Evolutionary conservation across 2,797 vertebrate species (phyloP), one percentile per base, ranked within the genome.

Genomic region (Acanthopagrus latus): DNA sequence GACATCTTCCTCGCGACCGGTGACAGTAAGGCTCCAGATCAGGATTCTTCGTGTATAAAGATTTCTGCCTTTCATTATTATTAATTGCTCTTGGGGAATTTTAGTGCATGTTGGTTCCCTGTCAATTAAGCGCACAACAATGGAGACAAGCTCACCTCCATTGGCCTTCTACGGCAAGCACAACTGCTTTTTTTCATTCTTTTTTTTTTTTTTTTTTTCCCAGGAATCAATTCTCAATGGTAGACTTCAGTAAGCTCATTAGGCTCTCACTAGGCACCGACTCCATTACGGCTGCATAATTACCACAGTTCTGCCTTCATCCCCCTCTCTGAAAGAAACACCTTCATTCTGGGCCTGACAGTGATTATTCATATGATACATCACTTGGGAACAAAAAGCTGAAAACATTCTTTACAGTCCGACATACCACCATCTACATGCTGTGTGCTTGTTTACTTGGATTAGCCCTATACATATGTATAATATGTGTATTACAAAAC

Each of bases 201-300:
- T 70, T 70, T 75, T 71, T 82, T 74, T 63, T 82, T 74, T 63
- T 59, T 74, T 68, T 65, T 87, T 78, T 62, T 38, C 81, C 74
- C 86, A 82, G 82, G 88, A 95, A 95, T 94, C 94, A 94, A 94
- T 94, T 94, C 95, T 95, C 94, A 89, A 90, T 89, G 91, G 94
- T 93, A 88, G 92, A 94, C 91, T 94, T 84, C 84, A 91, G 92
- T 94, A 91, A 92, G 94, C 94, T 95, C 94, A 95, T 95, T 95
- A 96, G 94, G 91, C 88, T 93, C 92, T 93, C 91, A 88, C 93
- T 87, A 90, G 90, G 91, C 91, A 92, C 89, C 27, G 62, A 89
- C 93, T 93, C 91, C 87, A 93, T 94, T 94, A 93, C 82, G 55
- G 90, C 87, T 87, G 91, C 89, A 91, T 95, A 95, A 95, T 96